phyloP scores from a whole-genome alignment of 2,113 vertebrate genomes.

The Myiozetetes cayanensis region DNA sequence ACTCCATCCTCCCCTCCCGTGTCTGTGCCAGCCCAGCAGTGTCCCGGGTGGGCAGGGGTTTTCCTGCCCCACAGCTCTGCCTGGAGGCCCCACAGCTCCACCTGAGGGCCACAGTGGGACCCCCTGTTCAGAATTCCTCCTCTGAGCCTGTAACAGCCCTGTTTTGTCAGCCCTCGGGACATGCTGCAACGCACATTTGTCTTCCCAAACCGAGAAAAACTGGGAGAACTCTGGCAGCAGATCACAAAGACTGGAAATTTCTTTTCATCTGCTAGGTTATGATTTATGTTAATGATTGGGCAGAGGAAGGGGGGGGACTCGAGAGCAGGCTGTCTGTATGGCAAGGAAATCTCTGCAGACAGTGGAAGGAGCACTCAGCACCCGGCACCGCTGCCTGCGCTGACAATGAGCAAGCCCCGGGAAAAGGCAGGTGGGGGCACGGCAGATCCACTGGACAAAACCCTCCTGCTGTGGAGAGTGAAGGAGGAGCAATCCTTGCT shows the following conservation, averaged over 20 bases:
- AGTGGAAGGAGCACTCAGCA: constrained; percentile 26
- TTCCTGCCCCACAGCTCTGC: neutral
- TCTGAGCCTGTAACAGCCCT: neutral
- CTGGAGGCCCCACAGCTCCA: neutral
- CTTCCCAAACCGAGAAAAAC: constrained; percentile 61
- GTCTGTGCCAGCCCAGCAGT: fast-evolving
- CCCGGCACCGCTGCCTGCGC: neutral
- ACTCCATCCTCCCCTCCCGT: fast-evolving
- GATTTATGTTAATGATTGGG: constrained; percentile 67
- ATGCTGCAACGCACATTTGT: constrained; percentile 52
- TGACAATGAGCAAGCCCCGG: neutral
- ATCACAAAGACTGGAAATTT: constrained; percentile 65
- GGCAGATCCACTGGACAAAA: neutral
- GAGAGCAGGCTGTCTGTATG: constrained; percentile 10
- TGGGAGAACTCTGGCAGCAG: constrained; percentile 61
- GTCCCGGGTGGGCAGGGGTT: neutral
- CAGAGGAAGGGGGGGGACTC: constrained; percentile 42
- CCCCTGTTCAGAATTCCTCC: neutral
- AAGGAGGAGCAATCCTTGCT: neutral
- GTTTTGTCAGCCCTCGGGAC: constrained; percentile 10
- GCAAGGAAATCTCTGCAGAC: constrained; percentile 39
- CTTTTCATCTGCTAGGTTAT: constrained; percentile 67
- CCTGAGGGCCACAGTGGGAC: neutral
- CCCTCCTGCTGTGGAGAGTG: fast-evolving
- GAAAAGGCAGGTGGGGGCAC: neutral